phyloP scores from a whole-genome alignment of 2,888 invertebrate species.

The Carpatolechia fugitivella region DNA sequence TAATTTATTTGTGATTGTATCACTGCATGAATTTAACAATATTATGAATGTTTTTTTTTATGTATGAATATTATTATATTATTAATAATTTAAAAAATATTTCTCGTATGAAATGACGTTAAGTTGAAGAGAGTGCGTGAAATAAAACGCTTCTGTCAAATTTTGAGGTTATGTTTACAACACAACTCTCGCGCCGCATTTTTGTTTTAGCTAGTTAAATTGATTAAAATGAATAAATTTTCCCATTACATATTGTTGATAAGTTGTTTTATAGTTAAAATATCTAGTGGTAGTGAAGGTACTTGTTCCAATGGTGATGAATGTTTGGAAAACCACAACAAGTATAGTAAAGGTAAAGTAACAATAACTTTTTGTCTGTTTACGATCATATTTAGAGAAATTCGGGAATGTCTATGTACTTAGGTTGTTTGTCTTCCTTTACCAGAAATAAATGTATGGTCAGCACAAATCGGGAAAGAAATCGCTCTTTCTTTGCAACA shows the following conservation, averaged over 20 bases:
- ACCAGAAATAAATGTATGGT: conserved; percentile 72
- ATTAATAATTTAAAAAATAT: no score
- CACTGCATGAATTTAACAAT: no score
- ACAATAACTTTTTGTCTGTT: background rate
- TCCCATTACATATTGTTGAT: background rate
- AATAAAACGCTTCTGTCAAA: background rate
- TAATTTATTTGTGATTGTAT: no score
- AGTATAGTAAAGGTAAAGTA: conserved; percentile 31
- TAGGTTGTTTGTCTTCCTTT: no score
- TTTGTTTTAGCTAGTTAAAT: no score
- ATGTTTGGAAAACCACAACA: conserved; percentile 27
- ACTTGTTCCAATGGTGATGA: conserved; percentile 14
- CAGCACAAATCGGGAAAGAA: conserved; percentile 52
- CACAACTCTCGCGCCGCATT: no score
- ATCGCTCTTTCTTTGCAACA: conserved; percentile 71
- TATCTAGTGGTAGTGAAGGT: background rate
- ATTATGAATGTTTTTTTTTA: no score
- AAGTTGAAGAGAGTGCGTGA: background rate
- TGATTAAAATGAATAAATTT: background rate
- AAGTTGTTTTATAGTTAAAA: background rate
- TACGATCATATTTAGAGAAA: background rate
- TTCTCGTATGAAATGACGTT: no score
- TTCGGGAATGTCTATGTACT: conserved; percentile 18
- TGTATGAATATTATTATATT: no score
- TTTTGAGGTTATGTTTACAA: conserved; percentile 6